Conservation (phyloP, 2,113 vertebrate genomes). For the Pipra filicauda region DNA sequence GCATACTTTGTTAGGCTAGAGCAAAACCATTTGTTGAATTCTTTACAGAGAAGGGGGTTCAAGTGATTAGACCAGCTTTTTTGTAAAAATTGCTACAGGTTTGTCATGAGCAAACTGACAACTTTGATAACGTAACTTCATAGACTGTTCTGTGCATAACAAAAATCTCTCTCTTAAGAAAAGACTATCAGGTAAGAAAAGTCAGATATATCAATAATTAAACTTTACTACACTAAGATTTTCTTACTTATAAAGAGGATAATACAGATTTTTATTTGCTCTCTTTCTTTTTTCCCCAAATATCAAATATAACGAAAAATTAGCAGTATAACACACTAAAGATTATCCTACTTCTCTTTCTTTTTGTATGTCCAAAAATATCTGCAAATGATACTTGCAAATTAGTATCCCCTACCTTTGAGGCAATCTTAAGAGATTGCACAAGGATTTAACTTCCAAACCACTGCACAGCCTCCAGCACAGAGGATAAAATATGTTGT, state of each 20-base stretch:
- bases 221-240: constrained; percentile 37
- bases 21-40: neutral
- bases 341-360: neutral
- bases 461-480: neutral
- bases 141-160: neutral
- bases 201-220: constrained; percentile 39
- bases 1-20: neutral
- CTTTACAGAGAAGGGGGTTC: neutral
- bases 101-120: constrained; percentile 8
- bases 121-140: constrained; percentile 11
- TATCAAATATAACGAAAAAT: neutral
- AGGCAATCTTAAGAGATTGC: neutral
- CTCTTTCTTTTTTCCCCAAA: neutral
- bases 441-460: neutral
- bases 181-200: neutral
- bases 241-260: constrained; percentile 5
- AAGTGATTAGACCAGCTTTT: neutral
- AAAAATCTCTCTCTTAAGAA: constrained; percentile 30
- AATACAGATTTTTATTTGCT: neutral
- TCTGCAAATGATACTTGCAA: neutral
- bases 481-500: neutral
- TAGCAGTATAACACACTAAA: neutral
- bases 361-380: neutral
- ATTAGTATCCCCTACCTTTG: neutral
- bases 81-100: neutral